Evolutionary conservation across 2,888 invertebrate species (phyloP), one percentile per base, ranked within the genome.

Genomic region (Pyrochroa serraticornis): DNA sequence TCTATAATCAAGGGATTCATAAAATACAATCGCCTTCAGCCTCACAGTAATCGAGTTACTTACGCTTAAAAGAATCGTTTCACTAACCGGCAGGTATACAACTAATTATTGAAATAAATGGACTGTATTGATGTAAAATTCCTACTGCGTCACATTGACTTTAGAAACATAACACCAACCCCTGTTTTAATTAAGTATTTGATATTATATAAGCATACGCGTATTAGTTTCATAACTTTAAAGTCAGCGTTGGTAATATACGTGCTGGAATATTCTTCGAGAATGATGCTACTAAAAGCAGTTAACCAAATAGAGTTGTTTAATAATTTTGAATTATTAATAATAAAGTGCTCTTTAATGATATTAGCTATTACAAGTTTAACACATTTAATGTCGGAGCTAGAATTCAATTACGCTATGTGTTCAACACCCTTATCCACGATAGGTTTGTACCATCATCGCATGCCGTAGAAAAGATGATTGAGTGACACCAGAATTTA

Each of bases 281-380:
- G 1, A n/a, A 7, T 5, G 34, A 44, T 43, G 14, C 33, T 12
- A 38, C 9, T 38, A 9, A 22, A 8, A 32, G 7, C 12, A 10
- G 10, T 10, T 32, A 32, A 43, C 6, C n/a, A 30, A 43, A 44
- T 44, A 10, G 44, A 44, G 33, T 33, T 44, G 33, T 32, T 44
- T 44, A 33, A 44, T 44, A 44, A 44, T 44, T 42, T n/a, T 30
- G 31, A 44, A 44, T 44, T 44, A 44, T 44, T 44, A 44, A 44
- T 44, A 44, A 44, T 33, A 44, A 33, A 44, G 12, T 32, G 32
- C 33, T 33, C 31, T 31, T 44, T 44, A 34, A 44, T 31, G 32
- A 44, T 44, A 33, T 44, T 12, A 33, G 12, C n/a, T 14, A 33
- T 44, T 33, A 44, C 12, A 44, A 33, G 44, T 44, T 33, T 33